Conservation (phyloP, 2,797 vertebrate species). For the Hipposideros larvatus region DNA sequence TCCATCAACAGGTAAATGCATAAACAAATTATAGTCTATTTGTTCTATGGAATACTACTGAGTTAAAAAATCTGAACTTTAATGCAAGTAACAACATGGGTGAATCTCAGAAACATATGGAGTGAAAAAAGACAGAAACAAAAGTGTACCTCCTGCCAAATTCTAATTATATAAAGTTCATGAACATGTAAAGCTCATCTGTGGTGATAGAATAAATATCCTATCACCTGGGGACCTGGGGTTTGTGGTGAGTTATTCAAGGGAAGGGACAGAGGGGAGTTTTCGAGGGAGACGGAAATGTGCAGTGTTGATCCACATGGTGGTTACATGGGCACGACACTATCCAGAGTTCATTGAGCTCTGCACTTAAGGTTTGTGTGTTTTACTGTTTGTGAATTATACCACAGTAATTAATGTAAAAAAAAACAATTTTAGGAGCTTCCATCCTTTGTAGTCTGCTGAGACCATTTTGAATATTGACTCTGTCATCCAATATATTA, state of each 20-base stretch:
- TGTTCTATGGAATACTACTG: not conserved
- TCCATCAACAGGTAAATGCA: not conserved
- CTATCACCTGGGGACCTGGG: not conserved
- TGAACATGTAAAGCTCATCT: not conserved
- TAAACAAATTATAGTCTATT: slow-evolving; percentile 2
- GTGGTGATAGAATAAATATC: not conserved
- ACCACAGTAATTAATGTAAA: not conserved
- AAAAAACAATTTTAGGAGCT: not conserved
- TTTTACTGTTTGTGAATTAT: not conserved
- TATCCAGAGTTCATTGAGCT: not conserved
- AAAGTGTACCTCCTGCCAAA: not conserved
- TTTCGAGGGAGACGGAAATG: not conserved
- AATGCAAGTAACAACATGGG: not conserved
- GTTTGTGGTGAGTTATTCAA: not conserved
- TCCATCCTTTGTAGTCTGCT: not conserved
- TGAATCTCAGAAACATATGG: not conserved
- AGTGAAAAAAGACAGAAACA: not conserved
- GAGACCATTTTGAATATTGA: slow-evolving; percentile 3
- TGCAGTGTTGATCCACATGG: not conserved
- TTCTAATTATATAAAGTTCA: not conserved
- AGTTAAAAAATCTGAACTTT: not conserved
- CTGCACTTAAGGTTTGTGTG: not conserved
- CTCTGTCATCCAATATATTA: not conserved
- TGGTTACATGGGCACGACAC: not conserved
- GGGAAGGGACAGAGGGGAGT: not conserved